These are phyloP conservation scores for Artibeus lituratus DNA, from an alignment of 2,797 vertebrate genomes.

Conservation along the genomic window DNA sequence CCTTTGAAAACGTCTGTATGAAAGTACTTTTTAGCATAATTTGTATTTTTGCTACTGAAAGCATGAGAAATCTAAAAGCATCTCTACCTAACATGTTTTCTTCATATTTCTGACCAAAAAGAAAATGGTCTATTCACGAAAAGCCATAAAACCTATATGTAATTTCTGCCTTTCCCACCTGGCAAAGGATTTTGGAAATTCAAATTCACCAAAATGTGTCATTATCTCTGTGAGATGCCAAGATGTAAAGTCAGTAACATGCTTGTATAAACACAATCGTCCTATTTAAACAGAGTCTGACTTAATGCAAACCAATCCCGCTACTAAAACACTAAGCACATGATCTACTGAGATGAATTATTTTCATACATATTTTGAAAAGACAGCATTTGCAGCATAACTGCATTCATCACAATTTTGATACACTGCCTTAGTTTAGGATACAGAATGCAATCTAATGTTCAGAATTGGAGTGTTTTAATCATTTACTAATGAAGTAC, in stretches of 20 bases:
- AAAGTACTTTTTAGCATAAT: constrained; percentile 1
- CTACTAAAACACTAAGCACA: constrained; percentile 32
- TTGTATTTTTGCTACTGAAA: constrained; percentile 44
- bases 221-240: constrained; percentile 61
- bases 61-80: constrained; percentile 24
- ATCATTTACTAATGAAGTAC: background rate
- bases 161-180: constrained; percentile 56
- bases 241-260: constrained; percentile 48
- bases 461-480: constrained; percentile 38
- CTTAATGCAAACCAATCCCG: constrained; percentile 36
- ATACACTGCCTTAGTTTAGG: constrained; percentile 33
- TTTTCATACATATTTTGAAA: constrained; percentile 51
- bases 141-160: constrained; percentile 48
- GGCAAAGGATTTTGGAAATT: constrained; percentile 59
- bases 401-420: constrained; percentile 21
- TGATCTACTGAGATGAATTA: background rate
- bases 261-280: constrained; percentile 30
- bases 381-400: constrained; percentile 38
- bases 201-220: constrained; percentile 43
- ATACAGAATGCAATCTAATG: background rate
- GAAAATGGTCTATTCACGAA: constrained; percentile 59
- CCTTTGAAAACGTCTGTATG: constrained; percentile 24
- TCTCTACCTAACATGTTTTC: constrained; percentile 36
- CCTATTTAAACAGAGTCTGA: constrained; percentile 55
- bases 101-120: constrained; percentile 43